A percentile compares a stretch with the other conserved stretches of the same genome.
Evolutionary conservation across 1,140 invertebrate genomes (phyloP).

Genomic region (Musca vetustissima): DNA sequence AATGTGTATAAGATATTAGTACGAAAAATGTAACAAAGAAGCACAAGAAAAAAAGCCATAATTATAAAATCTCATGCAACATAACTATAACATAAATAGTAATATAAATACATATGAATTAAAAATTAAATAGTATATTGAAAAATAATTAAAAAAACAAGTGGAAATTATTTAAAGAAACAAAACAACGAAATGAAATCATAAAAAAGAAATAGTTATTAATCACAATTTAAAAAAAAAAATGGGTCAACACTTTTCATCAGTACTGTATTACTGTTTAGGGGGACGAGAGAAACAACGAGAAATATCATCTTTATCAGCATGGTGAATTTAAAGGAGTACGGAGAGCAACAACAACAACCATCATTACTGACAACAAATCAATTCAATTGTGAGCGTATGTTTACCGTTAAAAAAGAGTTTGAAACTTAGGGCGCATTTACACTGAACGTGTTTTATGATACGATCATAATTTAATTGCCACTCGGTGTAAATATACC

Average conservation of each 20-base stretch:
- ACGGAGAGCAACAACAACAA: too few species aligned
- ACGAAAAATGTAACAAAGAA: constrained; percentile 6
- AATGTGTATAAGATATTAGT: constrained; percentile 13
- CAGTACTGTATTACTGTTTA: neutral
- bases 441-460: too few species aligned
- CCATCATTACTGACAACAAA: too few species aligned
- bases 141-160: constrained; percentile 31
- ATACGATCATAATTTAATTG: too few species aligned
- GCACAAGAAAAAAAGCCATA: constrained; percentile 44
- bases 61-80: constrained; percentile 57
- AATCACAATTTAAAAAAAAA: neutral
- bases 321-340: too few species aligned
- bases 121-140: constrained; percentile 32
- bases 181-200: constrained; percentile 4
- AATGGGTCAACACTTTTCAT: neutral
- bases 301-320: neutral
- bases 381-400: too few species aligned
- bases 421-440: too few species aligned
- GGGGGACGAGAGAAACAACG: neutral
- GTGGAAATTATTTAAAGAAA: constrained; percentile 1
- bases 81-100: constrained; percentile 45
- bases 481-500: too few species aligned
- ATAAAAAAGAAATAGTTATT: constrained; percentile 9
- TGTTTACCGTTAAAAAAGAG: too few species aligned
- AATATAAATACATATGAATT: neutral